These are phyloP conservation scores for Oostethus manadensis DNA, from an alignment of 2,113 vertebrate species.

Conservation along the genomic window DNA sequence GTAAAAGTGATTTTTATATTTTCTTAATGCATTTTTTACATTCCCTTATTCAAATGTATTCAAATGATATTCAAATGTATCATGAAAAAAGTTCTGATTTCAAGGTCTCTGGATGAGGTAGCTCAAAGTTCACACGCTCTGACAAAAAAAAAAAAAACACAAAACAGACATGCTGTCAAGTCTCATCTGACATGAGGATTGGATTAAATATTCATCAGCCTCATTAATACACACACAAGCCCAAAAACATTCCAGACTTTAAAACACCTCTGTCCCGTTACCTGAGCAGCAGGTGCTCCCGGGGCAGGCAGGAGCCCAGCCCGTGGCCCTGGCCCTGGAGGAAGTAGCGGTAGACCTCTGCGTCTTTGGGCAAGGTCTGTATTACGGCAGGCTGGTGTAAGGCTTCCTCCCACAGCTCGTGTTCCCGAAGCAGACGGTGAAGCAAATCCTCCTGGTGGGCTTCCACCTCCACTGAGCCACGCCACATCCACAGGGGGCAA, in stretches of 20 bases:
- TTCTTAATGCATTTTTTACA: background rate
- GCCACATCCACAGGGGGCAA: slow-evolving; percentile 69
- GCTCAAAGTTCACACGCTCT: background rate
- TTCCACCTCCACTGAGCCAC: slow-evolving; percentile 68
- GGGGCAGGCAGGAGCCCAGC: slow-evolving; percentile 50
- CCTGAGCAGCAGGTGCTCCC: slow-evolving; percentile 74
- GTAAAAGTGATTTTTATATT: background rate
- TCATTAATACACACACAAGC: background rate
- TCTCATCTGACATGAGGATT: slow-evolving; percentile 21
- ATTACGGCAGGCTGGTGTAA: slow-evolving; percentile 61
- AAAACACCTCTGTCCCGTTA: slow-evolving; percentile 40
- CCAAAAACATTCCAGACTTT: background rate
- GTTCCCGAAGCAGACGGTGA: slow-evolving; percentile 67
- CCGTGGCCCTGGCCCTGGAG: slow-evolving; percentile 49
- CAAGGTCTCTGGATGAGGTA: background rate
- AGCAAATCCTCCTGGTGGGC: slow-evolving; percentile 62
- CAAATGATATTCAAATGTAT: background rate
- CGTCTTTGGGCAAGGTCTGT: slow-evolving; percentile 63
- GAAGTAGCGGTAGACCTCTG: slow-evolving; percentile 70
- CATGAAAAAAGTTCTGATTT: background rate
- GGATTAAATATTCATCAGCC: slow-evolving; percentile 29
- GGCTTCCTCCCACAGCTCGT: slow-evolving; percentile 60
- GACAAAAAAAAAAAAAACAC: slow-evolving; percentile 7
- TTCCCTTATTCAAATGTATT: background rate
- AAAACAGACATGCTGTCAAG: slow-evolving; percentile 14